Base-by-base conservation (phyloP, 2,888 invertebrate genomes). In the Parelbella ahira region DNA sequence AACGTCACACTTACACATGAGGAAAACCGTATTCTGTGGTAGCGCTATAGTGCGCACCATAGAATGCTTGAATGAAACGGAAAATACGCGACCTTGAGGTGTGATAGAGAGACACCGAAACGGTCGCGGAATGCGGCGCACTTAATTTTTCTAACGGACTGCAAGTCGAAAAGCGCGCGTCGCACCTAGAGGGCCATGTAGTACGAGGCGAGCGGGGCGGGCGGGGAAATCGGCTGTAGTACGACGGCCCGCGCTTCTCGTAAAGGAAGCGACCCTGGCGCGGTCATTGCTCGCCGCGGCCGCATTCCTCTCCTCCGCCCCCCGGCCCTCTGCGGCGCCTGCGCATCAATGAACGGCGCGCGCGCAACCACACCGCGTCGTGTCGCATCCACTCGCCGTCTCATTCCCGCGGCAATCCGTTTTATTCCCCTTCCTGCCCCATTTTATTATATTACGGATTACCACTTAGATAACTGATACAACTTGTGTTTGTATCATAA, bases 201-300 rank as follows among this genome's bases (percentile, higher is more conserved):
- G 80, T 82, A 74, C 54, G 60, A 56, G 54, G 68, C 52, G 60
- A 54, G 62, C 37, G 51, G 42, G 38, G 52, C 45, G 51, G 72
- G 61, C 67, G 72, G 70, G 54, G 70, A 62, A 56, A 54, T 57
- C 65, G 75, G 68, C 67, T 77, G 82, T 84, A 83, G 83, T 83
- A 84, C 83, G 80, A 74, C 81, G 81, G 78, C 74, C 74, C 73
- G 82, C 76, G 75, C 73, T 82, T 80, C 84, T 84, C 79, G 86
- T 84, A 84, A 84, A 86, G 84, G 84, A 84, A 83, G 80, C 84
- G 84, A 83, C 86, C 86, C 86, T 86, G 86, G 81, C 80, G 82
- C 83, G 86, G 86, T 86, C 86, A 86, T 82, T 86, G 86, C 86
- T 80, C 86, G 86, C 80, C 75, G 74, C 84, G 84, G 77, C 81